These are phyloP conservation scores for Tubulanus polymorphus DNA, from an alignment of 2,888 invertebrate genomes.

Conservation along the genomic window DNA sequence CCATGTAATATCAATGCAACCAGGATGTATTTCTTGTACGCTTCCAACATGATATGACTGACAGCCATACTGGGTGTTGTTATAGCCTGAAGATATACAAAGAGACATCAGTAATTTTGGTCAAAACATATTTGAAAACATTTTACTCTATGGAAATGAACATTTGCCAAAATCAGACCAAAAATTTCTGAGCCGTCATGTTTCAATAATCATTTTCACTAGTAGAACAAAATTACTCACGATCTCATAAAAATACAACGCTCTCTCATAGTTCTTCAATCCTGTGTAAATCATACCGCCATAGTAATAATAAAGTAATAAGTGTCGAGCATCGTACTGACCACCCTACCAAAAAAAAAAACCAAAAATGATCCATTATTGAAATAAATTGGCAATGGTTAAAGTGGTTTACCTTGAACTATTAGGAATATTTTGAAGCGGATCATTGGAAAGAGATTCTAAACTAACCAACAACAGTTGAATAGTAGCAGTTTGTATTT, in stretches of 20 bases:
- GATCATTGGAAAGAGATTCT: too few species aligned
- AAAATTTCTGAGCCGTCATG: background rate
- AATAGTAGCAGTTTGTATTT: too few species aligned
- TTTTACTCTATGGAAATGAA: background rate
- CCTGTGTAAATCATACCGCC: constrained; percentile 97
- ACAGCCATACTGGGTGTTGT: constrained; percentile 77
- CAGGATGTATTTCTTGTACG: constrained; percentile 93
- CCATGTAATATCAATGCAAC: constrained; percentile 88
- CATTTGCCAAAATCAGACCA: background rate
- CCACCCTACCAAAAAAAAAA: constrained; percentile 61
- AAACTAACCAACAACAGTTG: too few species aligned
- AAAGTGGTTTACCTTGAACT: too few species aligned
- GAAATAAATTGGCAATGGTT: too few species aligned
- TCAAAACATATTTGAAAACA: background rate
- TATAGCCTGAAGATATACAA: constrained; percentile 61
- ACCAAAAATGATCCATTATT: too few species aligned
- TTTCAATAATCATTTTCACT: background rate
- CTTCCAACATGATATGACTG: constrained; percentile 95
- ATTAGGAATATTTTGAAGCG: too few species aligned
- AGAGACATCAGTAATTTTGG: background rate
- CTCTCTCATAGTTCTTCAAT: constrained; percentile 86
- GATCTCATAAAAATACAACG: constrained; percentile 92
- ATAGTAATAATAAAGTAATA: constrained; percentile 92
- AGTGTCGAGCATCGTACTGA: constrained; percentile 81
- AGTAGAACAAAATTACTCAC: constrained; percentile 40